phyloP scores from a whole-genome alignment of 2,888 invertebrate species.

The Oxystoma pomonae region DNA sequence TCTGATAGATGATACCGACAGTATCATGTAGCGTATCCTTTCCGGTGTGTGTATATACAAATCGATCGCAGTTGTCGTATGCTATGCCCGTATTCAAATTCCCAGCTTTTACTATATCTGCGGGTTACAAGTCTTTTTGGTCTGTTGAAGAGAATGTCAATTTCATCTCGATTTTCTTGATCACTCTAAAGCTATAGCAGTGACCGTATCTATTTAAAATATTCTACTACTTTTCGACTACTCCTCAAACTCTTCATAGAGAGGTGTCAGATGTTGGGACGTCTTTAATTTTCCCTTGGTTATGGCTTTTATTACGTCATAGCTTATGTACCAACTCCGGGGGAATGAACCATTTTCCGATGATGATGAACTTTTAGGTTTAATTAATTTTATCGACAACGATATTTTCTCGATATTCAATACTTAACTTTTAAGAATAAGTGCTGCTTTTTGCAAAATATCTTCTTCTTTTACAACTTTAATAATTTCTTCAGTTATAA shows the following conservation, averaged over 20 bases:
- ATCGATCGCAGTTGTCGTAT: conserved; percentile 30
- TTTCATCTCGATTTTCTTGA: conserved; percentile 22
- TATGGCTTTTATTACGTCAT: no score
- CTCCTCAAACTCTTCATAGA: conserved; percentile 3
- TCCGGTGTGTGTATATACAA: conserved; percentile 23
- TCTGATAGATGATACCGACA: conserved; percentile 24
- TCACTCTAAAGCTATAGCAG: conserved; percentile 12
- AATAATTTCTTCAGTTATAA: neutral
- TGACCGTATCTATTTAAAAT: conserved; percentile 22
- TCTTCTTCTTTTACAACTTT: no score
- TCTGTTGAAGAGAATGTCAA: conserved; percentile 11
- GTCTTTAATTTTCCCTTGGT: conserved; percentile 3
- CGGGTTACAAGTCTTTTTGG: conserved; percentile 17
- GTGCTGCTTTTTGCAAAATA: conserved; percentile 14
- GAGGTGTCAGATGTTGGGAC: neutral
- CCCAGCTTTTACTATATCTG: conserved; percentile 13
- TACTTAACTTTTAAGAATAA: no score
- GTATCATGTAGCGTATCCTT: conserved; percentile 30
- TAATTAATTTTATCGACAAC: no score
- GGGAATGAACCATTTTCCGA: no score
- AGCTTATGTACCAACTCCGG: no score
- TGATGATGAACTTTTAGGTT: no score
- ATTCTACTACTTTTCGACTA: conserved; percentile 21
- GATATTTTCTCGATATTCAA: no score
- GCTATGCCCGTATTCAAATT: conserved; percentile 22